Evolutionary conservation across 2,888 invertebrate species (phyloP).

Genomic region (Dicranocentrus wangi): DNA sequence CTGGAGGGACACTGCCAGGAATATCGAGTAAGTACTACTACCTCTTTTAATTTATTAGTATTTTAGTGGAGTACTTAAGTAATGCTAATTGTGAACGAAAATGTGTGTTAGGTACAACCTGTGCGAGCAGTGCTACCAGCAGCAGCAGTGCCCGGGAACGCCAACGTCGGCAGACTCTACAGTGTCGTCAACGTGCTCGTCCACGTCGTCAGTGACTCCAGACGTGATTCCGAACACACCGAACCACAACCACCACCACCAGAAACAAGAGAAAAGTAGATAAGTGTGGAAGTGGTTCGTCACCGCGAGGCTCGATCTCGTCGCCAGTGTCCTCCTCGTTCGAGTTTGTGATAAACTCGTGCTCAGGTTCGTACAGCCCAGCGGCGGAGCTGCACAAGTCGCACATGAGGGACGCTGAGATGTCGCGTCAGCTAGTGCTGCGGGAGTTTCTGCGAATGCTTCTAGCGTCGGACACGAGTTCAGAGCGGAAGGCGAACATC

Average conservation of each 20-base stretch:
- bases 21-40: conserved; percentile 24
- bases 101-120: conserved; percentile 25
- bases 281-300: no score
- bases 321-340: conserved; percentile 11
- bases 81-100: not conserved
- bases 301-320: conserved; percentile 1
- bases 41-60: not conserved
- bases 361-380: conserved; percentile 40
- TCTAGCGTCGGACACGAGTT: not conserved
- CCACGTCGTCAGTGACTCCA: not conserved
- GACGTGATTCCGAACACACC: conserved; percentile 21
- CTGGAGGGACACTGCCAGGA: conserved; percentile 18
- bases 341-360: conserved; percentile 36
- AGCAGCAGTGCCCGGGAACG: not conserved
- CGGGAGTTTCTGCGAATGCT: conserved; percentile 56
- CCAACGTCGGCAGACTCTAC: conserved; percentile 20
- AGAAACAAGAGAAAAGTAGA: not conserved
- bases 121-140: conserved; percentile 38
- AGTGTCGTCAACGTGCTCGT: no score
- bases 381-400: conserved; percentile 53
- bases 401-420: conserved; percentile 56
- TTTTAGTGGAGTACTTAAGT: not conserved
- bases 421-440: conserved; percentile 52
- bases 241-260: not conserved
- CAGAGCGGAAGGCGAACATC: conserved; percentile 45